Evolutionary conservation across 2,797 vertebrate species (phyloP), one percentile per base, ranked within the genome.

Genomic region (Artibeus jamaicensis): DNA sequence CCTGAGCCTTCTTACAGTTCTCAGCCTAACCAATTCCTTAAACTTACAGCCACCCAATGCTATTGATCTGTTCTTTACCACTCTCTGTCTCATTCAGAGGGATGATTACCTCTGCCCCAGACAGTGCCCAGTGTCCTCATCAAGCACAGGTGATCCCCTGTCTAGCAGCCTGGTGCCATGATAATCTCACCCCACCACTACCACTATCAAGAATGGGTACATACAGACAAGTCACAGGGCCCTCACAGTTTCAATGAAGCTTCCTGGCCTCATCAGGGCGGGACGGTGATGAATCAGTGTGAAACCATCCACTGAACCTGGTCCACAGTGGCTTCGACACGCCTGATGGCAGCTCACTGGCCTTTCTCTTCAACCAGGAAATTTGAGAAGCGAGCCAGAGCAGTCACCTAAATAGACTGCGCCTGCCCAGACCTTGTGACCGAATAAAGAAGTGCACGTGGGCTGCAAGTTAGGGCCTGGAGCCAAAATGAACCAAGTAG

Each of bases 401-500:
- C 24, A 91, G 59, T 84, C 82, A 86, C 74, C 77, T 85, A 67
- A 82, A 90, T 42, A 90, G 55, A 84, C 4, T 92, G 73, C 39
- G 86, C 67, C n/a, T 42, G 44, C 44, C 65, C 86, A 68, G 55
- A 91, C 59, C 29, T 79, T 68, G 65, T 11, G 37, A 91, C 46
- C 79, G 48, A 95, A 94, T 89, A 87, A 96, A 92, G 67, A 59
- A 57, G 53, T 68, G 29, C 24, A 78, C 32, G 21, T 77, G 19
- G 32, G 85, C 88, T 68, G 65, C 44, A 83, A 97, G 84, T 89
- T 22, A 93, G 70, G 26, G 42, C 46, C 44, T 86, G 67, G 57
- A 87, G 42, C 85, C 79, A 73, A 95, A 96, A 96, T 96, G 94
- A 94, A 81, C 92, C 48, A 67, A 93, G 92, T 86, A 93, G 83